Base-by-base conservation (phyloP, 2,888 invertebrate species). In the Yponomeuta evonymella region DNA sequence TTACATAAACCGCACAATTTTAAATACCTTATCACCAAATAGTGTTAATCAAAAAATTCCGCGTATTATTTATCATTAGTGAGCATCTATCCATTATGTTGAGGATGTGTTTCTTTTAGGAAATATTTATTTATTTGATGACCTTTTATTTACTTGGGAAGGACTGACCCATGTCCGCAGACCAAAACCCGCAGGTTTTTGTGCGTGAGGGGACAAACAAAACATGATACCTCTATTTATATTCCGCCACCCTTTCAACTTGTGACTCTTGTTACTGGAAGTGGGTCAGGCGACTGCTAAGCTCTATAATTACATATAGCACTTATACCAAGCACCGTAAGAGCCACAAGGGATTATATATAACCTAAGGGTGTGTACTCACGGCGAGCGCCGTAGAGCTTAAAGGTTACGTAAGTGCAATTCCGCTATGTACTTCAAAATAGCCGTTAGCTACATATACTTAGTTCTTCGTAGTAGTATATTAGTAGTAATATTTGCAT, bases 221-320 rank as follows among this genome's bases (percentile, higher is more conserved):
- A 58, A 58, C 51, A 58, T 58, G 51, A 58, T 58, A 58, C 51
- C 51, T 58, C 51, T 15, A 58, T 58, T 58, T 58, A 58, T 58
- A 58, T 58, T 12, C 51, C 15, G 15, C 15, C 51, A 15, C 51
- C 51, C 51, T 58, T 58, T 58, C 51, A 58, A 58, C 51, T 58
- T 8, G 51, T 12, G 43, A 43, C 5, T 43, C 43, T 5, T 43
- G 43, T 58, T 2, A 58, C 51, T 58, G 51, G 15, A 58, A 58
- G 15, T 58, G 51, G 51, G 51, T 58, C 51, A 58, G 51, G 51
- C 51, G 2, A 58, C 15, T 12, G 15, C 51, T 58, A 58, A 58
- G 51, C 51, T 58, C 15, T 15, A 58, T 58, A 58, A 58, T 58
- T 58, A 23, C 23, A 23, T 23, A 58, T 58, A 15, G 51, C 51